These are phyloP conservation scores for Chymomyza fuscimana DNA, from an alignment of 2,888 invertebrate species.

Conservation along the genomic window DNA sequence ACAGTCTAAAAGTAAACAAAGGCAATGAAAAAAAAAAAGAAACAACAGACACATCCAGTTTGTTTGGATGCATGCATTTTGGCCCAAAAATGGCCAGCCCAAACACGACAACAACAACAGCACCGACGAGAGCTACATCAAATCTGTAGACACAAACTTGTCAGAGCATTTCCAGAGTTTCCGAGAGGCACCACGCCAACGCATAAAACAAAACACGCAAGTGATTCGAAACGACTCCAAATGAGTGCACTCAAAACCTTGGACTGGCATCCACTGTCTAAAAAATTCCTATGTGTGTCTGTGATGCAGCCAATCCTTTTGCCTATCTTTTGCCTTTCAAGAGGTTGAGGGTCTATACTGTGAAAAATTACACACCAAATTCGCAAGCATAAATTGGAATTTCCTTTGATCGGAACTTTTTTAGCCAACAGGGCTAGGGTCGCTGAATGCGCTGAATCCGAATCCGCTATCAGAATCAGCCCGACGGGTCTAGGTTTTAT, in stretches of 20 bases:
- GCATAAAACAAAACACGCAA: conserved; percentile 49
- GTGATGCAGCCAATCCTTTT: background rate
- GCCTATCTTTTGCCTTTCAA: background rate
- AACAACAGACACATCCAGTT: conserved; percentile 3
- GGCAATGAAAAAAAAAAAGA: conserved; percentile 9
- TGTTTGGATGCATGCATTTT: background rate
- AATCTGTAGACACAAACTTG: background rate
- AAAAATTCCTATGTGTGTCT: background rate
- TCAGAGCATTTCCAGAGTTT: background rate
- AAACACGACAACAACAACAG: conserved; percentile 16
- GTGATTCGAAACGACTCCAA: conserved; percentile 26
- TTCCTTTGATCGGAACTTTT: too few species aligned
- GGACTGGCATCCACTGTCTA: background rate
- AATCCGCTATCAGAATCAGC: too few species aligned
- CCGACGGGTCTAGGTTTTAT: too few species aligned
- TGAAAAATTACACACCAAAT: background rate
- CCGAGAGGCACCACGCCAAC: conserved; percentile 51
- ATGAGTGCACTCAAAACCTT: conserved; percentile 28
- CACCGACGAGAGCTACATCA: background rate
- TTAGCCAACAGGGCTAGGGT: too few species aligned
- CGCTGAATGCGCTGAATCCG: too few species aligned
- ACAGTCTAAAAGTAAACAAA: background rate
- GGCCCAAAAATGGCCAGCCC: conserved; percentile 53
- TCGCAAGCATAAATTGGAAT: too few species aligned
- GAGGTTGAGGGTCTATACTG: background rate